Evolutionary conservation across 2,113 vertebrate species (phyloP).

Genomic region (Centropus unirufus): DNA sequence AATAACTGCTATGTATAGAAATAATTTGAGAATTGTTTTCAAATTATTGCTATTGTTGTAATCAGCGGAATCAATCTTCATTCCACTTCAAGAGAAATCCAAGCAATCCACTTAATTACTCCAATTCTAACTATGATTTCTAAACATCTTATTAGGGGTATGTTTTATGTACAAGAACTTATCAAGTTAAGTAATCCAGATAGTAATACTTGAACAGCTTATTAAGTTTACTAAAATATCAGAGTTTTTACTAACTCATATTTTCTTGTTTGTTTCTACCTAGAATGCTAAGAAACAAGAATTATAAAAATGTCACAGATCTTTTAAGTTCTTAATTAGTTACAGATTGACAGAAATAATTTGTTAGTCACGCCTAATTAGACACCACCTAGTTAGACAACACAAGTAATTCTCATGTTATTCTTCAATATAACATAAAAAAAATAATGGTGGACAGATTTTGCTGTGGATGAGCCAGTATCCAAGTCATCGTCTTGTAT

Average conservation of each 20-base stretch:
- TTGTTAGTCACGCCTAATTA: not conserved
- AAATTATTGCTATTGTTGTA: slow-evolving; percentile 29
- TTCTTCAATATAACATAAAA: not conserved
- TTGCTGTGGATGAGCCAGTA: not conserved
- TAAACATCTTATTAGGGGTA: not conserved
- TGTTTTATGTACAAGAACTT: not conserved
- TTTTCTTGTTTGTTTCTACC: not conserved
- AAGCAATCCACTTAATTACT: slow-evolving; percentile 44
- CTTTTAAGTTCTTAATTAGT: not conserved
- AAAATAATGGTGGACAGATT: not conserved
- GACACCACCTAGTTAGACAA: not conserved
- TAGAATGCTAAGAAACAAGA: not conserved
- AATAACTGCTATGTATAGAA: not conserved
- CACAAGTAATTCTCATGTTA: accelerated
- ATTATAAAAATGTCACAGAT: not conserved
- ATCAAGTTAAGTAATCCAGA: accelerated
- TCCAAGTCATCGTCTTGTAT: not conserved
- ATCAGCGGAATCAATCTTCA: slow-evolving; percentile 33
- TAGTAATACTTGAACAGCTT: not conserved
- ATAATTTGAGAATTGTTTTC: not conserved
- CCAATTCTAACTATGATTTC: slow-evolving; percentile 12
- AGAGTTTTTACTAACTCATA: not conserved
- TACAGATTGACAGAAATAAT: not conserved
- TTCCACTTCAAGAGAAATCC: slow-evolving; percentile 15
- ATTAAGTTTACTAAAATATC: not conserved